Percentiles rank a stretch among this genome's conserved stretches.
These are phyloP conservation scores for Branchipolynoe longqiensis DNA, from an alignment of 2,888 invertebrate genomes.

Conservation along the genomic window DNA sequence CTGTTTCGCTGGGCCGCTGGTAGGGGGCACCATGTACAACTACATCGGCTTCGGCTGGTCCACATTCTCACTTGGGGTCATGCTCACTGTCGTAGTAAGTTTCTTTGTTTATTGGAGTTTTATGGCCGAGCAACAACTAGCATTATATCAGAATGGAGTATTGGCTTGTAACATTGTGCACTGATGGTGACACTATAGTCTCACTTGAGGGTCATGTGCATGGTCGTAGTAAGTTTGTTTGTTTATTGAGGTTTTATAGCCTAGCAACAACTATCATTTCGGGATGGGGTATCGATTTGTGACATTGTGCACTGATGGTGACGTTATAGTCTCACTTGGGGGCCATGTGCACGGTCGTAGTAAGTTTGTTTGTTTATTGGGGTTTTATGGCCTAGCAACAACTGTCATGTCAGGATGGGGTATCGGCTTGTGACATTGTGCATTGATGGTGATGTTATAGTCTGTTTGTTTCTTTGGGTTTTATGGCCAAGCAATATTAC, in stretches of 20 bases:
- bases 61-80: not conserved
- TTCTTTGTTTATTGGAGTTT: too few species aligned
- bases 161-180: not conserved
- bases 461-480: not conserved
- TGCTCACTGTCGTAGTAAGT: constrained; percentile 39
- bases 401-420: too few species aligned
- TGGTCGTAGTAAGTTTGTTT: too few species aligned
- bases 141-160: not conserved
- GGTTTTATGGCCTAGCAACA: too few species aligned
- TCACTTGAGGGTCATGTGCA: not conserved
- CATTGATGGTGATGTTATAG: too few species aligned
- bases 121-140: not conserved
- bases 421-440: too few species aligned
- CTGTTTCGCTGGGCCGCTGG: constrained; percentile 39
- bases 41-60: constrained; percentile 44
- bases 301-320: not conserved
- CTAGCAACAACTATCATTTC: not conserved
- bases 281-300: not conserved
- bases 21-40: constrained; percentile 46
- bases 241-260: too few species aligned
- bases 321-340: too few species aligned
- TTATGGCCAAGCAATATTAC: too few species aligned
- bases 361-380: too few species aligned
- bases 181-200: not conserved
- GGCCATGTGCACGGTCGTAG: too few species aligned